phyloP scores from a whole-genome alignment of 2,797 vertebrate species.

The Gymnoscopelus braueri region DNA sequence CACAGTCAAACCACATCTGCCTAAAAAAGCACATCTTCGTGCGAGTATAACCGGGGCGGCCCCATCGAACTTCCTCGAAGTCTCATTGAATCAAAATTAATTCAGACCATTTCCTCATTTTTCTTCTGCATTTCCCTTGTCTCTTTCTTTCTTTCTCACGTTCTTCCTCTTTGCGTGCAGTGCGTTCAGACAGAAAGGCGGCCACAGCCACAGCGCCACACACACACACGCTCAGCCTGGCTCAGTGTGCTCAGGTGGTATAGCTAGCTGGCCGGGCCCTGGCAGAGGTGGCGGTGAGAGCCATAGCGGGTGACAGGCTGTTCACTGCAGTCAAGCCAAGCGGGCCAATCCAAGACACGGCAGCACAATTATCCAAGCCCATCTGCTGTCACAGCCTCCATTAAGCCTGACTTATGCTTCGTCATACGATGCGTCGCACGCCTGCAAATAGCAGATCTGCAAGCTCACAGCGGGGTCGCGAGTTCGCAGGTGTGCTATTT shows the following conservation, averaged over 20 bases:
- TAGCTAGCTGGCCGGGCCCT: slow-evolving; percentile 35
- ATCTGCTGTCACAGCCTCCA: background rate
- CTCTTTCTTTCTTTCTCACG: slow-evolving; percentile 13
- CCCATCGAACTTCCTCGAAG: slow-evolving; percentile 1
- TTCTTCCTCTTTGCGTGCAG: slow-evolving; percentile 25
- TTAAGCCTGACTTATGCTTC: too few relatives aligned
- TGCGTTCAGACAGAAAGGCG: slow-evolving; percentile 47
- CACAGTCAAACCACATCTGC: background rate
- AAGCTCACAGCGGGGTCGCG: too few relatives aligned
- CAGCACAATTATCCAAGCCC: background rate
- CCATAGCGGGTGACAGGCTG: slow-evolving; percentile 40
- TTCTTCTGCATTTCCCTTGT: slow-evolving; percentile 15
- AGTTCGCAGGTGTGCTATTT: too few relatives aligned
- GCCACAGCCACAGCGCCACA: too few relatives aligned
- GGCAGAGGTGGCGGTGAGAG: slow-evolving; percentile 53
- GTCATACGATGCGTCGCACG: too few relatives aligned
- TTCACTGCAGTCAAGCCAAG: slow-evolving; percentile 11
- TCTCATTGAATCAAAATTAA: slow-evolving; percentile 10
- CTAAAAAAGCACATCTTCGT: slow-evolving; percentile 29
- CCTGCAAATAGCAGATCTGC: too few relatives aligned
- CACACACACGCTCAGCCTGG: slow-evolving; percentile 31
- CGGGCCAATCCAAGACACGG: background rate
- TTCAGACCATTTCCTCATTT: slow-evolving; percentile 27
- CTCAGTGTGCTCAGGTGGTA: slow-evolving; percentile 33
- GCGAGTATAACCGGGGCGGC: background rate